Evolutionary conservation across 2,113 vertebrate genomes (phyloP), one percentile per base, ranked within the genome.

Genomic region (Callopanchax toddi): DNA sequence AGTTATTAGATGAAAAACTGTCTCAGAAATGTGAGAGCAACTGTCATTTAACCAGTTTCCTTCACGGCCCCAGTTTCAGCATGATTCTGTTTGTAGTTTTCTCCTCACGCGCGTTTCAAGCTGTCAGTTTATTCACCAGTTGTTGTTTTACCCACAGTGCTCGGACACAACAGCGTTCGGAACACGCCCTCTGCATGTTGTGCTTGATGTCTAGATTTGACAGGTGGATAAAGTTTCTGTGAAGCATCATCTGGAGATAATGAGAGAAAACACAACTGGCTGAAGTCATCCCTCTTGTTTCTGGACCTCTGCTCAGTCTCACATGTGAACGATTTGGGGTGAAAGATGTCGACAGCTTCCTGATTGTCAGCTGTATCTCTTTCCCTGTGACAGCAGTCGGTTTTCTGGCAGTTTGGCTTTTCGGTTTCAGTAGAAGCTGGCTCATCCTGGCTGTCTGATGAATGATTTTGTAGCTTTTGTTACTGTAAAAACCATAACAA

Each of bases 211-310:
- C 23, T 10, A n/a, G 36, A 69, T 73, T 11, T 74, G 81, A 84
- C 76, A 76, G 48, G 71, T 56, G 37, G 56, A 20, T 40, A 43
- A 76, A 67, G 59, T 70, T 59, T 82, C 82, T 87, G 81, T 48
- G 74, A 61, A 76, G 78, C 74, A 36, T 80, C 86, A 77, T 13
- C 7, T 1, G 20, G 36, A 65, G 61, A 72, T 75, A 74, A 78
- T 46, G 50, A 75, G 65, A 64, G 44, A 54, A 75, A 65, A 57
- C 54, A 53, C 20, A 0, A 64, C 4, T 44, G 17, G 29, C 23
- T 44, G 46, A 68, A 72, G 52, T 46, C 23, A 18, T n/a, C 45
- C n/a, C 25, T 60, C 29, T n/a, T 16, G 56, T 64, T 60, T 72
- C 37, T 67, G 62, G 59, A 39, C 46, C 18, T 6, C 37, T 48